A percentile compares a stretch with the other conserved stretches of the same genome.
phyloP scores from a whole-genome alignment of 2,888 invertebrate genomes.

The Tupiocoris notatus region DNA sequence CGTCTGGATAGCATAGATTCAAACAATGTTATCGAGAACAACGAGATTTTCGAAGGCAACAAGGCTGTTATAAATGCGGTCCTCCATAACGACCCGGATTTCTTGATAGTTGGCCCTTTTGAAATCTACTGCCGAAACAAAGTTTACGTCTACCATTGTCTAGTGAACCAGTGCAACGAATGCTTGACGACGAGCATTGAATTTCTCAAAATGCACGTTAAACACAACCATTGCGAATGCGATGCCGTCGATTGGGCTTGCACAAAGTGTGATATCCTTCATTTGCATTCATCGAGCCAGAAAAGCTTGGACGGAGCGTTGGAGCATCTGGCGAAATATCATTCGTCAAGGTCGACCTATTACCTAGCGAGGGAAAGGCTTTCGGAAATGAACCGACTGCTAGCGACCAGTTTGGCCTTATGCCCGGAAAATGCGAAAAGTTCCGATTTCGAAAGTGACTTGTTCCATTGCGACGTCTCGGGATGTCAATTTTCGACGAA shows the following conservation, averaged over 20 bases:
- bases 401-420: not conserved
- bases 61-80: conserved; percentile 23
- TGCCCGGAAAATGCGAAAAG: not conserved
- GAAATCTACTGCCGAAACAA: conserved; percentile 28
- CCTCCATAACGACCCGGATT: conserved; percentile 16
- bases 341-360: conserved; percentile 14
- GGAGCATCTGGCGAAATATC: conserved; percentile 28
- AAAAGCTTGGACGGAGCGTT: conserved; percentile 34
- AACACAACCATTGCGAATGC: conserved; percentile 20
- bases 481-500: conserved; percentile 17
- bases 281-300: conserved; percentile 25
- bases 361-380: conserved; percentile 19
- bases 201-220: conserved; percentile 28
- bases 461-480: conserved; percentile 15
- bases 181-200: conserved; percentile 29
- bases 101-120: conserved; percentile 17
- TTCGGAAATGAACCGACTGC: conserved; percentile 20
- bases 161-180: conserved; percentile 27
- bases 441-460: not conserved
- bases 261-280: conserved; percentile 13
- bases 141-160: conserved; percentile 29
- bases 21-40: conserved; percentile 29
- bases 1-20: conserved; percentile 30
- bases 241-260: conserved; percentile 22
- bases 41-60: conserved; percentile 28